Evolutionary conservation across 1,140 invertebrate genomes (phyloP).

Genomic region (Aphis craccivora): DNA sequence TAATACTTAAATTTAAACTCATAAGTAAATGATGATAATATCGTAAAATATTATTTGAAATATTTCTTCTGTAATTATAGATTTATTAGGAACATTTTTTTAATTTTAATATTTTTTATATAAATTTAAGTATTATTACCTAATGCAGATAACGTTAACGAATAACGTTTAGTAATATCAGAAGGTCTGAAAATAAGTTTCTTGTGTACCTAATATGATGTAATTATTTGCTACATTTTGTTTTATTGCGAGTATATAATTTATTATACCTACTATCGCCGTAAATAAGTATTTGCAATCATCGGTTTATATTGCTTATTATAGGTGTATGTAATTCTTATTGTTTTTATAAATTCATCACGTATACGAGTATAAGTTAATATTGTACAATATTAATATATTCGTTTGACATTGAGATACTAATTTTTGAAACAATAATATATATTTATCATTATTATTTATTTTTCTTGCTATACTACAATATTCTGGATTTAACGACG

Average conservation of each 20-base stretch:
- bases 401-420: neutral
- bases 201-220: neutral
- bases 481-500: neutral
- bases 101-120: neutral
- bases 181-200: neutral
- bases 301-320: neutral
- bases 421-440: neutral
- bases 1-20: neutral
- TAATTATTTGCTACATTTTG: neutral
- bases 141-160: neutral
- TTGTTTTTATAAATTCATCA: neutral
- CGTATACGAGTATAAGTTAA: neutral
- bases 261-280: too few species aligned
- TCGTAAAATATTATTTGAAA: neutral
- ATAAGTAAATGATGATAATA: neutral
- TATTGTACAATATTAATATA: neutral
- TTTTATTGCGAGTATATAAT: neutral
- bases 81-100: too few species aligned
- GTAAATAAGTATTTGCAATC: neutral
- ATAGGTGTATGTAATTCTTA: neutral
- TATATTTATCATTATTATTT: neutral
- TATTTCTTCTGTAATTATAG: too few species aligned
- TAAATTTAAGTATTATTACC: neutral
- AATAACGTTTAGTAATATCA: neutral
- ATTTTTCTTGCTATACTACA: neutral